These are phyloP conservation scores for Pangasius djambal DNA, from an alignment of 2,797 vertebrate genomes.

Conservation along the genomic window DNA sequence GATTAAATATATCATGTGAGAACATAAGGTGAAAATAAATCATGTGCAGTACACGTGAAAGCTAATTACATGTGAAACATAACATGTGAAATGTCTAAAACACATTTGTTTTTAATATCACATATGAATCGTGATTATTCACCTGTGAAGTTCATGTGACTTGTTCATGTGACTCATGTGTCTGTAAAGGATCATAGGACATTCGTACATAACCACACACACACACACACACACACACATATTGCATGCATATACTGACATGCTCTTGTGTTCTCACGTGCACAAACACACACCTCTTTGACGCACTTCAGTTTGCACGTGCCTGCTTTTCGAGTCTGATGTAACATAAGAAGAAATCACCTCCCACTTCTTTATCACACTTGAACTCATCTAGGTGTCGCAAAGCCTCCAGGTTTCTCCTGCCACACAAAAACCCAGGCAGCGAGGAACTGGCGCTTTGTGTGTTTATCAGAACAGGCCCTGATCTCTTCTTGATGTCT, in stretches of 20 bases:
- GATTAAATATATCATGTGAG: neutral
- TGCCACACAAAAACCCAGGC: conserved; percentile 26
- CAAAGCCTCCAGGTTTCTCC: conserved; percentile 60
- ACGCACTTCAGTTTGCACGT: conserved; percentile 45
- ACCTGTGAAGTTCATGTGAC: neutral
- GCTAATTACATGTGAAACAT: neutral
- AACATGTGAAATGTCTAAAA: neutral
- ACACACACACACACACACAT: conserved; percentile 23
- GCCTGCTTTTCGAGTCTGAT: conserved; percentile 56
- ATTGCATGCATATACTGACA: neutral
- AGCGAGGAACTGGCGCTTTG: conserved; percentile 59
- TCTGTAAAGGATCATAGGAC: neutral
- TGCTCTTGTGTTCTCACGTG: neutral
- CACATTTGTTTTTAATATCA: neutral
- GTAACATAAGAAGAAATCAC: conserved; percentile 61
- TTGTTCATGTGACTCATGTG: neutral
- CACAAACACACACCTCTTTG: conserved; percentile 60
- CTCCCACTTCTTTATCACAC: conserved; percentile 72
- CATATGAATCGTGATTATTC: neutral
- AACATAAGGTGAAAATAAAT: neutral
- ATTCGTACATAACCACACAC: conserved; percentile 29
- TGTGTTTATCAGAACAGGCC: conserved; percentile 71
- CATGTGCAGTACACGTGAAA: neutral
- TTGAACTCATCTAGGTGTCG: conserved; percentile 58
- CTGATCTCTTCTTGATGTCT: conserved; percentile 69